Percentiles rank a stretch among this genome's conserved stretches.
These are phyloP conservation scores for Dromius quadrimaculatus DNA, from an alignment of 2,888 invertebrate species.

Conservation along the genomic window DNA sequence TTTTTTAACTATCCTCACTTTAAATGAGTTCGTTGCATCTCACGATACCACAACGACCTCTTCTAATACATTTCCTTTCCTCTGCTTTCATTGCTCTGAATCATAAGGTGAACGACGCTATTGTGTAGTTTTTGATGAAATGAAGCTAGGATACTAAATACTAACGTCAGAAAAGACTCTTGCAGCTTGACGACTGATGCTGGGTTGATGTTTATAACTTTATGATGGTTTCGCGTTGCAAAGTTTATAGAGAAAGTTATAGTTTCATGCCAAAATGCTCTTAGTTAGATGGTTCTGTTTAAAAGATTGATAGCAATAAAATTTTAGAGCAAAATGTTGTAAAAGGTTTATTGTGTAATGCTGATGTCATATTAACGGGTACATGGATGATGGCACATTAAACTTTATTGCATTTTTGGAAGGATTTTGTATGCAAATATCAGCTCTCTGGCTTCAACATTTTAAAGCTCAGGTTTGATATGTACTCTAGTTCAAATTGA, in stretches of 20 bases:
- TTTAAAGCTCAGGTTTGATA: too few species aligned
- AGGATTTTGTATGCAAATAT: too few species aligned
- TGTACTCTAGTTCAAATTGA: too few species aligned
- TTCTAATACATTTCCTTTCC: constrained; percentile 14
- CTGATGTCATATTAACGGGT: too few species aligned
- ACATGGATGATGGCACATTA: too few species aligned
- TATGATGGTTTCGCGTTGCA: constrained; percentile 11
- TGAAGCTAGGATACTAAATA: background rate
- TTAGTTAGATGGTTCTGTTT: constrained; percentile 24
- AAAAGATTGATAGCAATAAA: too few species aligned
- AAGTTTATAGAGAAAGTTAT: constrained; percentile 19
- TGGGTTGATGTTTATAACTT: constrained; percentile 8
- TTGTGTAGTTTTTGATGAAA: constrained; percentile 21
- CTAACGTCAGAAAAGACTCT: background rate
- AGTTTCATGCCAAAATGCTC: constrained; percentile 31
- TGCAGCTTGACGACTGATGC: background rate
- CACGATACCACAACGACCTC: background rate
- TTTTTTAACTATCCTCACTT: background rate
- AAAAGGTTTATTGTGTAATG: too few species aligned
- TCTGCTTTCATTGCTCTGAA: constrained; percentile 21
- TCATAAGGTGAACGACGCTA: constrained; percentile 1
- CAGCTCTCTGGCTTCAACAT: too few species aligned
- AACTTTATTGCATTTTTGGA: too few species aligned
- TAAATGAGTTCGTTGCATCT: constrained; percentile 33
- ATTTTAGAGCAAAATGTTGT: too few species aligned